Evolutionary conservation across 2,797 vertebrate species (phyloP), one percentile per base, ranked within the genome.

Genomic region (Glossophaga mutica): DNA sequence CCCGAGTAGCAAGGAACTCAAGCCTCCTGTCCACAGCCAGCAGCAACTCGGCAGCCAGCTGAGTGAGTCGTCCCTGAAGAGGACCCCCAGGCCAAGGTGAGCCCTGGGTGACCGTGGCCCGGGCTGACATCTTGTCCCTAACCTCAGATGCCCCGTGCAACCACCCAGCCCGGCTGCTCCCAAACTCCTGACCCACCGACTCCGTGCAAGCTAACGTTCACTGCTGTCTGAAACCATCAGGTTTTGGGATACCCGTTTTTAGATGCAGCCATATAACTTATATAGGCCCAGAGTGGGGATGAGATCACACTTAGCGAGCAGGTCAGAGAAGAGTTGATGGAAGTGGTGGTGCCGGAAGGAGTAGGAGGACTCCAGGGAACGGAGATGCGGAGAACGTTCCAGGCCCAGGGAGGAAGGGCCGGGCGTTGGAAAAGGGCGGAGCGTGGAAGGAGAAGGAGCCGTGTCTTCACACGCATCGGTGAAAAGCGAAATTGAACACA

Each of bases 391-490:
- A 24, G 21, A 7, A 16, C 14, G 4, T 2, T 26, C 22, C 11
- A 26, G 50, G 48, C 19, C 8, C 9, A 65, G 50, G 22, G 34
- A 48, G n/a, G 26, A 24, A 39, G 65, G 34, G 12, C 16, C 29
- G 15, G 6, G 24, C 5, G 22, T 7, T 22, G 44, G 37, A 4
- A 11, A 59, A 9, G 24, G 14, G 9, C 21, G 1, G 59, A 52
- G 59, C 7, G 0, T 2, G 8, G 15, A 15, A 8, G 32, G n/a
- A 7, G 26, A 12, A 4, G 0, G 0, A 14, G 32, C 50, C 5
- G 6, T 19, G 65, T 77, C 22, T 59, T 10, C 34, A 83, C 21
- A 16, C 6, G 11, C 18, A 12, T 32, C 29, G 42, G 7, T 1
- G 29, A 19, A 57, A 19, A 52, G 29, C 8, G 32, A 52, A 91